Conservation (phyloP, 2,797 vertebrate genomes). For the Molossus molossus region DNA sequence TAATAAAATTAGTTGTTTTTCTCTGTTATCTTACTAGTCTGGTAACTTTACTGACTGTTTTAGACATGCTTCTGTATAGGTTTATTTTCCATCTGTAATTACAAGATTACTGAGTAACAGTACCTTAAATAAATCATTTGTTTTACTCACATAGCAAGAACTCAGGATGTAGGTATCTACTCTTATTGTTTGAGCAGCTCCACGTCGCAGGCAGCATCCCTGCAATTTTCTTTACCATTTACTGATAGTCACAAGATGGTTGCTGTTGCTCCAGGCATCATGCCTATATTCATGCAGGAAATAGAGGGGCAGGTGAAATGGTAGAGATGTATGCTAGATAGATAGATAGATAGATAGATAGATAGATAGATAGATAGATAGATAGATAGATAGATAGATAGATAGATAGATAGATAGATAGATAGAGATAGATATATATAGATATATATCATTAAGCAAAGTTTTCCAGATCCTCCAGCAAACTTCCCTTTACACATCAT, state of each 20-base stretch:
- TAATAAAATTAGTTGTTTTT: slow-evolving; percentile 44
- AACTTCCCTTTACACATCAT: neutral
- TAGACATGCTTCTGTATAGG: neutral
- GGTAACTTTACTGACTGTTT: neutral
- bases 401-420: no score
- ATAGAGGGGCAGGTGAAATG: neutral
- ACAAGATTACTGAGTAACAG: neutral
- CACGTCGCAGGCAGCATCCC: neutral
- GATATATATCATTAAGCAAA: neutral
- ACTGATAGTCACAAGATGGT: neutral
- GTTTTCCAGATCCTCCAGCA: neutral
- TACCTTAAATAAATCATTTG: neutral
- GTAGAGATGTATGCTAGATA: neutral
- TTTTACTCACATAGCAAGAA: neutral
- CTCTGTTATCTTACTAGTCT: neutral
- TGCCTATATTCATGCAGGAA: neutral
- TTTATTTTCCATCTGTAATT: neutral
- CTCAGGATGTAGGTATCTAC: neutral
- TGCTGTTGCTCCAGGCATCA: neutral
- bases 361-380: no score
- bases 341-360: no score
- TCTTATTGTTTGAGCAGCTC: neutral
- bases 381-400: no score
- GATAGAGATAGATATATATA: no score
- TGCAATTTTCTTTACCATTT: slow-evolving; percentile 23